These are phyloP conservation scores for Drosophila sp. DNA, from an alignment of 1,140 invertebrate species.

Conservation along the genomic window DNA sequence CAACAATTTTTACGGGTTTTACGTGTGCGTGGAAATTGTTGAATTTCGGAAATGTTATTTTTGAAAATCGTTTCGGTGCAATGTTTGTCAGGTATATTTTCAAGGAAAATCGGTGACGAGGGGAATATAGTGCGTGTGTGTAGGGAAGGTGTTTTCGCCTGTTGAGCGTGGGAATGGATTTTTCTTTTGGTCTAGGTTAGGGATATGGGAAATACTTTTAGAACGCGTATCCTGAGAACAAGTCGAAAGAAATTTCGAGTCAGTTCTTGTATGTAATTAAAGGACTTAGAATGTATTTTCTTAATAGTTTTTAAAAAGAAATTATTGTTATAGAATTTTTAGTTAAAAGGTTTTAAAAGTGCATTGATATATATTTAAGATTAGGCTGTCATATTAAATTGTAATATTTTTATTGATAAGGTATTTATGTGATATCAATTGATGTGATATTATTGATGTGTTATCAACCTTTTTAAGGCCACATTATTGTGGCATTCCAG, in stretches of 20 bases:
- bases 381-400: too few relatives aligned
- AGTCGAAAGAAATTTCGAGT: background rate
- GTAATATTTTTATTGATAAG: too few relatives aligned
- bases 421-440: too few relatives aligned
- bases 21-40: constrained; percentile 37
- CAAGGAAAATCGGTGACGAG: constrained; percentile 1
- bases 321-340: too few relatives aligned
- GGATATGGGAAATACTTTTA: background rate
- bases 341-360: too few relatives aligned
- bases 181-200: background rate
- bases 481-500: background rate
- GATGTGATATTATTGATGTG: too few relatives aligned
- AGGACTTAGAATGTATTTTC: background rate
- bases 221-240: constrained; percentile 13
- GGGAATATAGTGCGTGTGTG: background rate
- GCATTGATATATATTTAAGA: too few relatives aligned
- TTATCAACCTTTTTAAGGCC: too few relatives aligned
- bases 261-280: background rate
- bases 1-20: constrained; percentile 34
- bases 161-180: constrained; percentile 24
- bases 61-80: background rate
- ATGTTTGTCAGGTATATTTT: background rate
- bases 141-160: constrained; percentile 10
- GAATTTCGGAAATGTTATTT: constrained; percentile 13
- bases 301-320: background rate